Conservation (phyloP, 2,113 vertebrate species). For the Gallinago media region DNA sequence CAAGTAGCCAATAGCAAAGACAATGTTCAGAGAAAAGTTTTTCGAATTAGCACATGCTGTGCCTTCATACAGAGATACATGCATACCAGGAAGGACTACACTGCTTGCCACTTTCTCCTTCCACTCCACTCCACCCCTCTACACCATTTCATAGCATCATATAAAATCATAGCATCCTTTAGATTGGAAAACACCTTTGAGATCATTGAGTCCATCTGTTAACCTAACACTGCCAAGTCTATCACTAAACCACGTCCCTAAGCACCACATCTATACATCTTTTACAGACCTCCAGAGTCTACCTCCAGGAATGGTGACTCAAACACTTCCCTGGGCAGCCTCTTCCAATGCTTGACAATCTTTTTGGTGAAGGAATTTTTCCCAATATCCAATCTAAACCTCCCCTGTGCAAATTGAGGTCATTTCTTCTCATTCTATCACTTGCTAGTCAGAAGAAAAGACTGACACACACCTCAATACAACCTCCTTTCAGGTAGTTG, state of each 20-base stretch:
- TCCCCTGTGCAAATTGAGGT: not conserved
- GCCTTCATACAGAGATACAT: not conserved
- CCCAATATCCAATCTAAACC: not conserved
- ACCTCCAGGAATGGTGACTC: not conserved
- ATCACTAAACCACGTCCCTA: not conserved
- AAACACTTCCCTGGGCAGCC: not conserved
- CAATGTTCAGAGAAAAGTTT: not conserved
- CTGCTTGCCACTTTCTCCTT: not conserved
- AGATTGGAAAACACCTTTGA: not conserved
- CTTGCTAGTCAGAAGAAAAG: not conserved
- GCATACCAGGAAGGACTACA: not conserved
- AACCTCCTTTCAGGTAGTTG: not conserved
- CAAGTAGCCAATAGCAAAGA: not conserved
- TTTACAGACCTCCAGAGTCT: not conserved
- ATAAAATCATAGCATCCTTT: not conserved
- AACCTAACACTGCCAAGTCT: not conserved
- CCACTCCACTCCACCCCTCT: not conserved
- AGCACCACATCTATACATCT: not conserved
- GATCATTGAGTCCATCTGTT: not conserved
- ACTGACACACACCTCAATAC: no score
- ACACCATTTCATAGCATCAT: not conserved
- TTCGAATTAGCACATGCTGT: fast-evolving
- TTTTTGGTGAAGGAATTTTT: not conserved
- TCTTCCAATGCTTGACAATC: not conserved
- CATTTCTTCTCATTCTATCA: not conserved